These are phyloP conservation scores for Plusia festucae DNA, from an alignment of 2,888 invertebrate species.

Conservation along the genomic window DNA sequence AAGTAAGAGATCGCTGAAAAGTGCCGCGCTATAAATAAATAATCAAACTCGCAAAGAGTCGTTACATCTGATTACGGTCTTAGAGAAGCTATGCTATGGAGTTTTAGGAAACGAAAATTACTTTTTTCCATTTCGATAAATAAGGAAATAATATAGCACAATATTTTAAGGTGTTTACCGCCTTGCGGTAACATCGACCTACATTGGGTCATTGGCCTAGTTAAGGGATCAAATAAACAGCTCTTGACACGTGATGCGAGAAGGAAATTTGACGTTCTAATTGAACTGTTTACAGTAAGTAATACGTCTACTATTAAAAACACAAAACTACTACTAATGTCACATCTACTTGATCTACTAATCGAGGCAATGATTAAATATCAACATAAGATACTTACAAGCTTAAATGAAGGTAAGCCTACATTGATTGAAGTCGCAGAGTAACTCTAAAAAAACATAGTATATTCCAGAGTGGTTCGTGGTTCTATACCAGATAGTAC, in stretches of 20 bases:
- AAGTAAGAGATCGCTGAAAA: background rate
- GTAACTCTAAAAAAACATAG: no score
- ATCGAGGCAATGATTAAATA: no score
- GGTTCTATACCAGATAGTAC: no score
- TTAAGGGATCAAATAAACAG: conserved; percentile 35
- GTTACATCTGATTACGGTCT: conserved; percentile 8
- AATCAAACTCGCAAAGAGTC: conserved; percentile 6
- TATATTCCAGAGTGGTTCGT: no score
- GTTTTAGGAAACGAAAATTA: conserved; percentile 14
- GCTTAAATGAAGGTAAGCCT: no score
- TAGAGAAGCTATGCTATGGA: background rate
- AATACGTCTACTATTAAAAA: no score
- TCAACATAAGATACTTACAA: no score
- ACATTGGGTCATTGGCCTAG: conserved; percentile 34
- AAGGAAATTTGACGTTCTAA: conserved; percentile 14
- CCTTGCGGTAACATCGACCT: conserved; percentile 13
- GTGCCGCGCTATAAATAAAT: background rate
- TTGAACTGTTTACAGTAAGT: background rate
- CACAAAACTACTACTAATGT: no score
- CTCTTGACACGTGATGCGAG: conserved; percentile 26
- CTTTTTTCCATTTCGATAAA: conserved; percentile 18
- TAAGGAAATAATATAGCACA: conserved; percentile 21
- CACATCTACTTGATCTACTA: no score
- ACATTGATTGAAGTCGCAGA: no score
- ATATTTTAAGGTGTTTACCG: conserved; percentile 30